Base-by-base conservation (phyloP, 2,888 invertebrate genomes). In the Drosophila neotestacea region DNA sequence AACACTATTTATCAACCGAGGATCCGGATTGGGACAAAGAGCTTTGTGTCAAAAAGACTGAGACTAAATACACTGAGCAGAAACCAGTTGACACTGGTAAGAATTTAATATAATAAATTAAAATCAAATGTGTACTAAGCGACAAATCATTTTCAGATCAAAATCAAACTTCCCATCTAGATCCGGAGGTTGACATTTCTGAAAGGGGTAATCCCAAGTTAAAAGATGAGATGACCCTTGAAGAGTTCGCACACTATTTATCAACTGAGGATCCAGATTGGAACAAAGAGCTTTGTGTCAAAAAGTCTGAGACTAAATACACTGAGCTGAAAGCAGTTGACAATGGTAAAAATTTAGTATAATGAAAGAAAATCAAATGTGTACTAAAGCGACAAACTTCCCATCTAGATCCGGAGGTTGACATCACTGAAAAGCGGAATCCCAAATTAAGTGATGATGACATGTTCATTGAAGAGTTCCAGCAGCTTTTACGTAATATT, bases 401-500 rank as follows among this genome's bases (percentile, higher is more conserved):
- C 9, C 32, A 32, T 6, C 32, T 6, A 32, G 32, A 32, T 32
- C 6, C 7, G 7, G 7, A 6, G 32, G 7, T 7, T 32, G 32
- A 6, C 32, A 6, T 9, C 6, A 7, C 22, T 22, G 22, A 3
- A 22, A 22, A 22, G 22, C 1, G 32, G 5, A 27, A 44, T 44
- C 5, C 27, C 10, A 16, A 42, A 9, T 4, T 10, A 22, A 42
- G 7, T 32, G 2, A 0, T 11, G 42, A 60, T 28, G 52, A 66
- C 2, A 11, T 63, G 22, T 48, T 47, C 5, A 16, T 67, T 6
- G 64, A 58, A 5, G 61, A 50, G 6, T n/a, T 64, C 13, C 32
- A 56, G 6, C 36, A 52, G 11, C 52, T 79, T 1, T 4, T 76
- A 0, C 6, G 11, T 0, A 47, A 44, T 30, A 63, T 80, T 41